phyloP scores from a whole-genome alignment of 2,797 vertebrate species.

The Dendrocincla fuliginosa region DNA sequence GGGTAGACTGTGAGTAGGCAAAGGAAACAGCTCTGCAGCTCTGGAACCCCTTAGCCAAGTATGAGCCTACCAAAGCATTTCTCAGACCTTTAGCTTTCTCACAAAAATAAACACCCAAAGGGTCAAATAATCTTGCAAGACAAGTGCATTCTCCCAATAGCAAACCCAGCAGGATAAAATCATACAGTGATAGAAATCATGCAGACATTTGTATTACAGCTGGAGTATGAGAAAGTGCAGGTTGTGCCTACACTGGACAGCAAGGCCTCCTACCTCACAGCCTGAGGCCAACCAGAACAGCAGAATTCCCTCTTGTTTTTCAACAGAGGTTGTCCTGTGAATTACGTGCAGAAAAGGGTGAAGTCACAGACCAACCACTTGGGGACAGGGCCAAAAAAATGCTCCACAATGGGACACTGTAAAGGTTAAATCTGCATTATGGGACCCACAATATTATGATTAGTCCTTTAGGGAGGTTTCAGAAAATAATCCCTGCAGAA shows the following conservation, averaged over 20 bases:
- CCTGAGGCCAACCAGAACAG: background rate
- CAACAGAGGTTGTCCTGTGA: background rate
- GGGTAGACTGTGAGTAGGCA: background rate
- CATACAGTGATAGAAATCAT: background rate
- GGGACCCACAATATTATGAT: background rate
- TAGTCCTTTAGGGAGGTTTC: background rate
- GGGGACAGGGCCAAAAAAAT: background rate
- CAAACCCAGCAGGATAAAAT: background rate
- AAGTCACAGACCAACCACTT: background rate
- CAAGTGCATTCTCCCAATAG: background rate
- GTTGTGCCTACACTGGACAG: background rate
- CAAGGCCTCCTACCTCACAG: background rate
- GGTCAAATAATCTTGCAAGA: background rate
- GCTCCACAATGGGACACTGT: background rate
- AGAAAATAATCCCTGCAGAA: background rate
- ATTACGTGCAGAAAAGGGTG: background rate
- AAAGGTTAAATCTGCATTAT: background rate
- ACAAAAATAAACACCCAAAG: background rate
- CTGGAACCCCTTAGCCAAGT: background rate
- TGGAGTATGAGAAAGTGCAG: background rate
- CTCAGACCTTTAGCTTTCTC: background rate
- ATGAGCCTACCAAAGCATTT: background rate
- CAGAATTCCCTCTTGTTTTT: background rate
- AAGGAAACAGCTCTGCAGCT: background rate
- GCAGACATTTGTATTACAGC: background rate